Evolutionary conservation across 2,113 vertebrate species (phyloP), one percentile per base, ranked within the genome.

Genomic region (Xenopus tropicalis): DNA sequence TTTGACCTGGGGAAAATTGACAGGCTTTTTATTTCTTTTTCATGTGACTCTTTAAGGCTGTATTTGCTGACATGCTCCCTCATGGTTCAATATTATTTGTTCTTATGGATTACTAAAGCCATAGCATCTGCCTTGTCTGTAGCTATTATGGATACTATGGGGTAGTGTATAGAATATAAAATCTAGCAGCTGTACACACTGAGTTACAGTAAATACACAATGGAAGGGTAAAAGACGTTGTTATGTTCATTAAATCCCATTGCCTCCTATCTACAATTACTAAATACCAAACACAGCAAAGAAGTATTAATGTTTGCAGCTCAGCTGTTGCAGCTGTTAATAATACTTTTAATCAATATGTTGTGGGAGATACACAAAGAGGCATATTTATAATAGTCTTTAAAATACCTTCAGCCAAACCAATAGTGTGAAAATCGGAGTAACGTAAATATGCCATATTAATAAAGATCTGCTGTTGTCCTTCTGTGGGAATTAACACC

Each of bases 191-290:
- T 57, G 54, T 17, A 57, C 54, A 57, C 20, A 48, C 13, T 20
- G 54, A 57, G 54, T n/a, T 5, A 57, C 54, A 57, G 20, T 57
- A 57, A 57, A 57, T 17, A 57, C 54, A 57, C 54, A 57, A 57
- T 57, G 8, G 20, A 11, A 20, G 54, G 16, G 6, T 57, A 57
- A 57, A 57, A 21, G 20, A 57, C 14, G 54, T n/a, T 17, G 17
- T 57, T 20, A 17, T 57, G 54, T 57, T 57, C 54, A 19, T 21
- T 57, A 57, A 57, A 57, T 57, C 54, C 20, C 54, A 57, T 11
- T 57, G 54, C 54, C 17, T 21, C 6, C 17, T 57, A 19, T 21
- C 54, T 57, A 11, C 54, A 5, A 57, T 19, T 57, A 17, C 17
- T 57, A 57, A 57, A 57, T 57, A 57, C 17, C 54, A 57, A 17